Base-by-base conservation (phyloP, 1,140 invertebrate genomes). In the Lepidurus apus region DNA sequence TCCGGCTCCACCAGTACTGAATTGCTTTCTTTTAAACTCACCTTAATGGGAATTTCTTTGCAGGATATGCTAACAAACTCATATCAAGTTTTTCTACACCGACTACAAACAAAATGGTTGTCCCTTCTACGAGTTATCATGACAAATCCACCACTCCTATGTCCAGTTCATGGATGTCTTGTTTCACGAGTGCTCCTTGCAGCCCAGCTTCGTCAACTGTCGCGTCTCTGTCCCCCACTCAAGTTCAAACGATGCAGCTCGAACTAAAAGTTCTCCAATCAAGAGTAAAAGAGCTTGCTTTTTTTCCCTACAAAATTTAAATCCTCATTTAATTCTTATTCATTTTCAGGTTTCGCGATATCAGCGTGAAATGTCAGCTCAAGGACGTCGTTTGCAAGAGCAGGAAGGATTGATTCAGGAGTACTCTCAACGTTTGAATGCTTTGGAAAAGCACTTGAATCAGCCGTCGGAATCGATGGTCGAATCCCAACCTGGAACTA, bases 211-310 rank as follows among this genome's bases (percentile, higher is more conserved):
- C 53, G 21, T 21, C 53, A n/a, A 21, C 17, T 21, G 21, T 21
- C 53, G 7, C 17, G 17, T 9, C 13, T 21, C 17, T 65, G 53
- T 65, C 53, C 17, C 9, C 53, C 6, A 65, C 53, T 9, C 53
- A 65, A 21, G 17, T 65, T 7, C 53, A 65, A 17, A 65, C 21
- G 6, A n/a, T 65, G 9, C 17, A 65, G 53, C 7, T 21, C 8
- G 53, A 65, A 65, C 17, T 65, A 21, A 65, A 65, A 17, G 53
- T 65, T 65, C 53, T 65, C 53, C 53, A 65, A 65, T 65, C 53
- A 65, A 65, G 53, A 17, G 53, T 65, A 65, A n/a, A 21, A 65
- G 13, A 13, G 21, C 53, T 65, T 65, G 17, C 9, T 21, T 65
- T 65, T 47, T 47, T 10, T 65, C 17, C 53, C 1, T n/a, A 21